Evolutionary conservation across 1,140 invertebrate species (phyloP).

Genomic region (Centruroides vittatus): DNA sequence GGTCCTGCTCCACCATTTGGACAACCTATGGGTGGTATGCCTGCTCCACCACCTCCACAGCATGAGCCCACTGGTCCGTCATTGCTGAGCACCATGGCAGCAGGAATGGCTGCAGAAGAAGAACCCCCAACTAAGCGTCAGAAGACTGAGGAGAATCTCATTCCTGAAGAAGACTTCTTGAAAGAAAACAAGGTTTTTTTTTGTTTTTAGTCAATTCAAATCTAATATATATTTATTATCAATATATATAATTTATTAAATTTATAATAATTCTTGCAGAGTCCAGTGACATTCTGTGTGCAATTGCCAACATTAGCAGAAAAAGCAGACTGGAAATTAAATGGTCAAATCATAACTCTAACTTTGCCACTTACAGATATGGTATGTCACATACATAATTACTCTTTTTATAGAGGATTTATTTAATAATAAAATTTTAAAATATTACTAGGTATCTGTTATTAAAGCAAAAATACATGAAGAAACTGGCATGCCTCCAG

Average conservation of each 20-base stretch:
- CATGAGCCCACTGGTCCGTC: constrained; percentile 3
- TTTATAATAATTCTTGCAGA: constrained; percentile 26
- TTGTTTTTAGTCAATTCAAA: constrained; percentile 6
- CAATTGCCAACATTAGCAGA: constrained; percentile 62
- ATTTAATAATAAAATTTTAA: not conserved
- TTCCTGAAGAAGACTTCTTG: constrained; percentile 74
- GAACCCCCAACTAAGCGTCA: constrained; percentile 71
- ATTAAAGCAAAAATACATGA: constrained; percentile 85
- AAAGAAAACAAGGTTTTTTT: constrained; percentile 39
- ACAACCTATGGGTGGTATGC: constrained; percentile 16
- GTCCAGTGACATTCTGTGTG: constrained; percentile 60
- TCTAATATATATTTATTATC: not conserved
- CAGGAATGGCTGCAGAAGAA: constrained; percentile 15
- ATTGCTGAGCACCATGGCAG: constrained; percentile 9
- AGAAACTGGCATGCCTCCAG: constrained; percentile 79
- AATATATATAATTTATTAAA: not conserved
- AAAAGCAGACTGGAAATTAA: constrained; percentile 92
- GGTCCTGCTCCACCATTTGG: constrained; percentile 21
- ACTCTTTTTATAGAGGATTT: not conserved
- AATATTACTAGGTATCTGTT: constrained; percentile 45
- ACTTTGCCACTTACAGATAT: constrained; percentile 63
- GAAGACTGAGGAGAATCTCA: constrained; percentile 79
- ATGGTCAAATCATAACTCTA: constrained; percentile 71
- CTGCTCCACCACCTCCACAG: too few species aligned
- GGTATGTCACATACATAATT: constrained; percentile 21